A percentile compares a stretch with the other conserved stretches of the same genome.
Conservation (phyloP, 2,888 invertebrate species). For the Eupsilia transversa region DNA sequence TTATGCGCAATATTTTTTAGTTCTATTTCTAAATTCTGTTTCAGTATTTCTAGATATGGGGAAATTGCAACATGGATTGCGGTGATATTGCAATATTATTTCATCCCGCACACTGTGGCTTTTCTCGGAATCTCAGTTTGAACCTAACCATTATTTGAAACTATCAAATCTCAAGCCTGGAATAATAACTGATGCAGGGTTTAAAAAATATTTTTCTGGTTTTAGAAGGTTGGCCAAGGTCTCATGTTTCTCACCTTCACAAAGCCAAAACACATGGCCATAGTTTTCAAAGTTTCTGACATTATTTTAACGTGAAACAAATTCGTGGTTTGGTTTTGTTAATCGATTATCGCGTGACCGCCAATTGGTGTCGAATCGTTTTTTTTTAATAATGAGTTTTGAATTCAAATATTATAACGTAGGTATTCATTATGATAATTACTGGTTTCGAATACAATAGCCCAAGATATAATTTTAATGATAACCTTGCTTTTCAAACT, state of each 20-base stretch:
- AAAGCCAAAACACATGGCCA: neutral
- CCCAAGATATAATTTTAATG: neutral
- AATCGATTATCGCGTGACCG: constrained; percentile 56
- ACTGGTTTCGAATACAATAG: constrained; percentile 13
- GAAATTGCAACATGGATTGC: neutral
- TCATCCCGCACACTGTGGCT: neutral
- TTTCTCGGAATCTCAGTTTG: neutral
- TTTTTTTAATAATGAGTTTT: constrained; percentile 49
- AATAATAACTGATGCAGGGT: neutral
- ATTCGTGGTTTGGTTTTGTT: constrained; percentile 19
- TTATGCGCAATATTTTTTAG: too few relatives aligned
- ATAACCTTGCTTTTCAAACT: neutral
- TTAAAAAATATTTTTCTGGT: neutral
- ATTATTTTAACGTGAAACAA: constrained; percentile 19
- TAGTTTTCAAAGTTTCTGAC: constrained; percentile 23
- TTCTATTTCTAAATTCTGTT: neutral
- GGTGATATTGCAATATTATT: neutral
- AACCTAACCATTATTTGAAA: neutral
- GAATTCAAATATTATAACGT: constrained; percentile 31
- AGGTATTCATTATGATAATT: constrained; percentile 36
- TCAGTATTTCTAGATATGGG: neutral
- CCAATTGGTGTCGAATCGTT: constrained; percentile 47
- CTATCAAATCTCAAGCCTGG: neutral
- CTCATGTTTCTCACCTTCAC: neutral
- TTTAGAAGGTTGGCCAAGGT: neutral